Conservation (phyloP, 1,140 invertebrate species). For the Antheraea mylitta region DNA sequence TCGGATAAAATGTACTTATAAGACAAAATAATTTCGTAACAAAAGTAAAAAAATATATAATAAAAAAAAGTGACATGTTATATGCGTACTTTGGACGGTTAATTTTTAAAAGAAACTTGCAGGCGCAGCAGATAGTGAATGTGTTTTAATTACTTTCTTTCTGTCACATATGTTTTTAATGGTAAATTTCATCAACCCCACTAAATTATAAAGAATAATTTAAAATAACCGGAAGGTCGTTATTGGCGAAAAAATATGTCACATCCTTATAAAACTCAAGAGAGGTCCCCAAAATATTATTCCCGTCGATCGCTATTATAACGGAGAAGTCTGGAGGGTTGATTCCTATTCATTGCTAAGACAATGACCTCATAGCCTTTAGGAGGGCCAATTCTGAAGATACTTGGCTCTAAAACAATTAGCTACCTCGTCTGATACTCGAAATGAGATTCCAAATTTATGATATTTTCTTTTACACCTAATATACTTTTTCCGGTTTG, state of each 20-base stretch:
- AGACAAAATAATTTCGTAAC: too few relatives aligned
- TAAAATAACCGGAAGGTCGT: too few relatives aligned
- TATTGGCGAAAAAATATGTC: not conserved
- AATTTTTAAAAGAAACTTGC: too few relatives aligned
- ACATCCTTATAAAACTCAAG: not conserved
- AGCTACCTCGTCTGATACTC: slow-evolving; percentile 18
- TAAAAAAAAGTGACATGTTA: too few relatives aligned
- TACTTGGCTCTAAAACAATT: slow-evolving; percentile 40
- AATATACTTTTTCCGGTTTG: not conserved
- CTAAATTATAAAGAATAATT: too few relatives aligned
- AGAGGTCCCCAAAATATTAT: not conserved
- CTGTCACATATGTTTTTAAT: too few relatives aligned
- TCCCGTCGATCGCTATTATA: slow-evolving; percentile 13
- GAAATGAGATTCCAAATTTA: not conserved
- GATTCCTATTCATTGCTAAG: slow-evolving; percentile 42
- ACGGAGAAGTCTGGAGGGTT: slow-evolving; percentile 26
- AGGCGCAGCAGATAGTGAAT: too few relatives aligned
- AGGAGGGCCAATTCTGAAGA: slow-evolving; percentile 11
- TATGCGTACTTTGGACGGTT: too few relatives aligned
- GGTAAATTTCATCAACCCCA: too few relatives aligned
- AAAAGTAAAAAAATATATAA: too few relatives aligned
- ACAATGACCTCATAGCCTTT: slow-evolving; percentile 32
- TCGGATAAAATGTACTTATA: too few relatives aligned
- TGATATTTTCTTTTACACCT: not conserved
- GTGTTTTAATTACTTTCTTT: too few relatives aligned